A percentile compares a stretch with the other conserved stretches of the same genome.
These are phyloP conservation scores for Drosophila arawakana DNA, from an alignment of 1,140 invertebrate genomes.

Conservation along the genomic window DNA sequence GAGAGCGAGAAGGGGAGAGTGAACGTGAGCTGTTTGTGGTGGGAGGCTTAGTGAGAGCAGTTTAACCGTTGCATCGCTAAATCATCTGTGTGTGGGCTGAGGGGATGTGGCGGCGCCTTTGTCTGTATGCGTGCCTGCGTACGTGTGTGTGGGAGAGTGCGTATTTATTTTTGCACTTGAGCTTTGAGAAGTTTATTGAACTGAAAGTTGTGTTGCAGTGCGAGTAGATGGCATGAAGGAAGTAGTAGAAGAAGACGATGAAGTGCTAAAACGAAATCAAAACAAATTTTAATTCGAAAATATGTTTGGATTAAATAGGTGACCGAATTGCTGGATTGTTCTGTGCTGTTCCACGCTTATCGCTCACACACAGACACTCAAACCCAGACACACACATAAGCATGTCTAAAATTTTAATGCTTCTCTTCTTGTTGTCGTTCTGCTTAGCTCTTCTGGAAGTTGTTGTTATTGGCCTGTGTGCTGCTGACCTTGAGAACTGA, in stretches of 20 bases:
- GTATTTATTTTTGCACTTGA: constrained; percentile 44
- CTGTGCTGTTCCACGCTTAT: constrained; percentile 26
- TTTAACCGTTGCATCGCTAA: no score
- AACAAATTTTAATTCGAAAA: constrained; percentile 16
- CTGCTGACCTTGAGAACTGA: constrained; percentile 47
- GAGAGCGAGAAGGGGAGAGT: no score
- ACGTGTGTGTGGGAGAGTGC: constrained; percentile 9
- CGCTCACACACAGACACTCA: constrained; percentile 6
- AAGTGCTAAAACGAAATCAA: not conserved
- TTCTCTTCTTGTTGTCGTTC: not conserved
- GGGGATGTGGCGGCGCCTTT: not conserved
- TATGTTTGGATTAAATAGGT: not conserved
- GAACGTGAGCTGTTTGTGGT: no score
- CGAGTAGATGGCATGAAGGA: not conserved
- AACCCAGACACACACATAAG: not conserved
- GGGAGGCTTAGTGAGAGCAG: no score
- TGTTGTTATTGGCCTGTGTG: not conserved
- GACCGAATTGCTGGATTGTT: constrained; percentile 21
- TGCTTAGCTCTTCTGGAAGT: not conserved
- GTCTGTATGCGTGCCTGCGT: not conserved
- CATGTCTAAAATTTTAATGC: constrained; percentile 2
- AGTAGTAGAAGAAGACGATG: not conserved
- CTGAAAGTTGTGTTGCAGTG: constrained; percentile 25
- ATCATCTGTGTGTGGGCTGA: no score
- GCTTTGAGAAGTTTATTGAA: constrained; percentile 54